Base-by-base conservation (phyloP, 23 tunicate species). In the Halocynthia aurantium region DNA sequence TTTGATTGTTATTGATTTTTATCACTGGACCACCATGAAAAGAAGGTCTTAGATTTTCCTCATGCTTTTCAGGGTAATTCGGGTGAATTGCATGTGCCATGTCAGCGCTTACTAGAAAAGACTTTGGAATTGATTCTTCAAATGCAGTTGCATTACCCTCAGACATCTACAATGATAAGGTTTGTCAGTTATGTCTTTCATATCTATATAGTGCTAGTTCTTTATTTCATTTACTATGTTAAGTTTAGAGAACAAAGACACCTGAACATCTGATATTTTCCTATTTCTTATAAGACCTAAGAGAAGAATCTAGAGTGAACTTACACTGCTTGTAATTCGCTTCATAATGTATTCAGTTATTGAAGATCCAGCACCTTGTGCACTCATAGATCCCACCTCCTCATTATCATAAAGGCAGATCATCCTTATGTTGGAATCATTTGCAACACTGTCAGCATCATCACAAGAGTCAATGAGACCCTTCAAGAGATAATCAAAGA, bases 41-140 rank as follows among this genome's bases (percentile, higher is more conserved):
- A 52, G 91, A 73, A 18, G 99, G 99, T 12, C 81, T 70, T 51
- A 89, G 63, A 62, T 89, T 85, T 69, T 84, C 91, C 69, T 89
- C 96, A 64, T 96, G 99, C 54, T 89, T 96, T 17, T 89, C 96
- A 15, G 96, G 15, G 55, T 96, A 96, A 70, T 96, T 96, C 7
- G 99, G 99, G 71, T 96, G 99, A 18, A 96, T 61, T 7, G 83
- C 96, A 82, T 96, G 99, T 10, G 93, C 96, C 90, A 84, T 84
- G 62, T 96, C 99, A 0, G 99, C 96, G 44, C 96, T 89, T 11
- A 96, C 60, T 80, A 96, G 76, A 69, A 78, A 74, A 19, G 99
- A 96, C 52, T 96, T 96, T 5, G 96, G 84, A 70, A 96, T 80
- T 80, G 86, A 49, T 54, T 89, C 89, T 70, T 96, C 96, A 76